phyloP scores from a whole-genome alignment of 2,113 vertebrate species.

The Etheostoma cragini region DNA sequence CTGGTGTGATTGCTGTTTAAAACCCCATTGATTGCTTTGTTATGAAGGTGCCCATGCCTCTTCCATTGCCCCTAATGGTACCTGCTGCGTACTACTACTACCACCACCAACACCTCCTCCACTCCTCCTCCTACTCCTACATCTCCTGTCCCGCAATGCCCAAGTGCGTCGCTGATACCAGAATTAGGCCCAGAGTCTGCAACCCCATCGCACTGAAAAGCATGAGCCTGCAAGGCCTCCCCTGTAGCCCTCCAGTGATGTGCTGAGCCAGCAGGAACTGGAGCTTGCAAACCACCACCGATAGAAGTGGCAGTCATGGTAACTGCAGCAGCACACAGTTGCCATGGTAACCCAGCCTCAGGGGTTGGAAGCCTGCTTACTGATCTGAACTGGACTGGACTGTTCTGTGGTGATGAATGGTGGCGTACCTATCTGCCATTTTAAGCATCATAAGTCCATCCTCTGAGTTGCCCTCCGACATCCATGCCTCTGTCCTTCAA shows the following conservation, averaged over 20 bases:
- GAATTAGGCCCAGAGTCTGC: constrained; percentile 81
- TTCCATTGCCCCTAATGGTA: constrained; percentile 90
- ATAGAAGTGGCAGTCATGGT: constrained; percentile 60
- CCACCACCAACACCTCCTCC: constrained; percentile 70
- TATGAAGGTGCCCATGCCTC: constrained; percentile 89
- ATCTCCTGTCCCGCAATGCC: constrained; percentile 82
- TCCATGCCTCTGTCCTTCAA: neutral
- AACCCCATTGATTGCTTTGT: constrained; percentile 90
- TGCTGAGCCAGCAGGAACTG: constrained; percentile 70
- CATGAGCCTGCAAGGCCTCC: constrained; percentile 60
- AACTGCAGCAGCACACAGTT: constrained; percentile 69
- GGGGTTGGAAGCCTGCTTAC: constrained; percentile 41
- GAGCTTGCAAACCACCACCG: constrained; percentile 56
- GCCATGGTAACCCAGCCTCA: constrained; percentile 62
- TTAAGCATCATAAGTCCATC: constrained; percentile 41
- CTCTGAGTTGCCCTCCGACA: constrained; percentile 11
- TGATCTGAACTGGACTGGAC: constrained; percentile 62
- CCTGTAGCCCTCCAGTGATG: constrained; percentile 70
- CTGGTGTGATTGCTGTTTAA: constrained; percentile 86
- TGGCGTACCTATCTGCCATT: constrained; percentile 26
- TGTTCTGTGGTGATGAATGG: constrained; percentile 32
- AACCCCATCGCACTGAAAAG: constrained; percentile 75
- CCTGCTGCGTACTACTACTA: constrained; percentile 87
- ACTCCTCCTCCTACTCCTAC: constrained; percentile 81
- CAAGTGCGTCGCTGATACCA: constrained; percentile 80